Evolutionary conservation across 2,888 invertebrate genomes (phyloP), one percentile per base, ranked within the genome.

Genomic region (Dryobotodes eremita): DNA sequence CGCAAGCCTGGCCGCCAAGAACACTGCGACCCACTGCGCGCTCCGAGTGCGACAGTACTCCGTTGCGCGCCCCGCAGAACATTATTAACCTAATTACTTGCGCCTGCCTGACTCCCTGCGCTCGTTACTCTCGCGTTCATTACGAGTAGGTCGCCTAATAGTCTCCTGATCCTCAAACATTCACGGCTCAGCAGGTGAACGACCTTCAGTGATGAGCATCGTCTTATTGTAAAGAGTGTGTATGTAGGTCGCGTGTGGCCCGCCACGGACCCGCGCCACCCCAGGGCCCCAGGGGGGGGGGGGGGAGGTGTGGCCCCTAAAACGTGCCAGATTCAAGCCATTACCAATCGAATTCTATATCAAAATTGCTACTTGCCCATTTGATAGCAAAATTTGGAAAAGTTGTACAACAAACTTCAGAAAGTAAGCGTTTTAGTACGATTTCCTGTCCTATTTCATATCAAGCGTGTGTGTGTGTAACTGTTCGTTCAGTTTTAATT

Each of bases 201-300:
- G 74, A 76, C 75, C 62, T 61, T 57, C 53, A 71, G 65, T 70
- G 77, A 79, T 75, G 77, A 74, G 50, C 66, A 72, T 77, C 62
- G 77, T 84, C 71, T 87, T 83, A 85, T 80, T 79, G 78, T 82
- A 73, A 82, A 71, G 73, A 77, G 73, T 74, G 46, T 64, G 59
- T 79, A 89, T 83, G 80, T 88, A 87, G 87, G 88, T 75, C 78
- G 83, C 66, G 75, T 64, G 59, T 46, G 69, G 65, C 68, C 48
- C 36, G 59, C 82, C 36, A 50, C 64, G 36, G 66, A 75, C 75
- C 70, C 69, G 50, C 66, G 71, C 72, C 75, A 5, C 64, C 48
- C 23, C 55, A 8, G 13, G 36, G 20, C 42, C 57, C 20, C 15
- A 2, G 0, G n/a, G 2, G 59, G 23, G 23, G 6, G 10, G 61